Evolutionary conservation across 2,113 vertebrate genomes (phyloP), one percentile per base, ranked within the genome.

Genomic region (Oophaga pumilio): DNA sequence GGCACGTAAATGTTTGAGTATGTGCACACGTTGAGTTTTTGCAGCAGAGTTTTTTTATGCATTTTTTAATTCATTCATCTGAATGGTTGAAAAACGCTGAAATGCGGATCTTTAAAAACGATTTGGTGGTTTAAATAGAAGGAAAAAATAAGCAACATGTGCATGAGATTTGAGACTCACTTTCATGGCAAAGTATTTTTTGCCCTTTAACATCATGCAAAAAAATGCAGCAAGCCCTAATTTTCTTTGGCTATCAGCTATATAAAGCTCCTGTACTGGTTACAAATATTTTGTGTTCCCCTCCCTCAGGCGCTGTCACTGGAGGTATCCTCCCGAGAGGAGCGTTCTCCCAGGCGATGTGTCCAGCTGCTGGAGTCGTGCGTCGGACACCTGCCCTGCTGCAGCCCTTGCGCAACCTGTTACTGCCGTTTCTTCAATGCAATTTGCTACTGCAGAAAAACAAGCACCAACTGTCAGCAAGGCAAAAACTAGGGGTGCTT

Each of bases 381-480:
- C 66, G 92, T 98, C 0, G 98, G 97, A 20, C 96, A 97, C 64
- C 90, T 98, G 79, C 96, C 97, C 17, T 99, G 98, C 93, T 99
- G 98, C 0, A 96, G 98, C 90, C 95, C 96, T 14, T 99, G 98
- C 0, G 97, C 98, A 92, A 97, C 96, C 24, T 99, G 98, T 93
- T 98, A 99, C 94, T 99, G 97, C 91, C 97, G 98, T 89, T 99
- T 99, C 93, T 99, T 98, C 92, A 98, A 98, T 0, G 96, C 98
- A 62, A 94, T 96, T 87, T 99, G 98, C 92, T 99, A 98, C 93
- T 99, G 98, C 91, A 95, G 96, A 90, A 96, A 96, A 24, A 95
- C 98, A 78, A 96, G 86, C 69, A 74, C 33, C 24, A 82, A 87
- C 13, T 87, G 86, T 24, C 82, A 85, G n/a, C 78, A 85, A 60